phyloP scores from a whole-genome alignment of 2,888 invertebrate species.

The Lasioglossum figueresi region DNA sequence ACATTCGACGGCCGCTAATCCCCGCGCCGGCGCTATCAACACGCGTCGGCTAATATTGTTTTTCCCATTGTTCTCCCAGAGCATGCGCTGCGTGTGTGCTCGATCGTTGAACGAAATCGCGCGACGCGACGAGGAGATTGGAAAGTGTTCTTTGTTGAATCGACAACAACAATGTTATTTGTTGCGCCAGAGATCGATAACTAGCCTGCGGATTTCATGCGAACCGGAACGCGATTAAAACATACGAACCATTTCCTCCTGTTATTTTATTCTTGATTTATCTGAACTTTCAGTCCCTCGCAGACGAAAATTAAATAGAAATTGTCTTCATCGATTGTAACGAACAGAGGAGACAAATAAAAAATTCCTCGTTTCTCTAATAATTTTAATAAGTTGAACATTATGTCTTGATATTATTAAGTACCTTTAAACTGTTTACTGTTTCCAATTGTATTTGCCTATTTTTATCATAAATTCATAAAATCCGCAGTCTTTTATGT shows the following conservation, averaged over 20 bases:
- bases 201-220: too few relatives aligned
- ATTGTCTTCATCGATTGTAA: too few relatives aligned
- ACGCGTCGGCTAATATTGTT: background rate
- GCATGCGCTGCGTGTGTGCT: background rate
- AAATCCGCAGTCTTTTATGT: too few relatives aligned
- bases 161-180: background rate
- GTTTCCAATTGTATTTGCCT: too few relatives aligned
- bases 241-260: background rate
- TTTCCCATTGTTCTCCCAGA: background rate
- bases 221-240: background rate
- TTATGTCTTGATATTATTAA: background rate
- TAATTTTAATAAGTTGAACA: background rate
- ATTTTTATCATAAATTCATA: too few relatives aligned
- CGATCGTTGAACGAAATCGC: background rate
- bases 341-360: too few relatives aligned
- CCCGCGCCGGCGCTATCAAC: background rate
- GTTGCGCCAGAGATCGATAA: background rate
- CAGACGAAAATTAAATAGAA: too few relatives aligned
- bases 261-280: background rate
- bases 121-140: background rate
- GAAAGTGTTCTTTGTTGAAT: background rate
- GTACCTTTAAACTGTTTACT: too few relatives aligned
- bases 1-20: background rate
- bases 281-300: background rate
- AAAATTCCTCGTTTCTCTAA: background rate